Conservation (phyloP, 2,113 vertebrate species). For the Scophthalmus maximus region DNA sequence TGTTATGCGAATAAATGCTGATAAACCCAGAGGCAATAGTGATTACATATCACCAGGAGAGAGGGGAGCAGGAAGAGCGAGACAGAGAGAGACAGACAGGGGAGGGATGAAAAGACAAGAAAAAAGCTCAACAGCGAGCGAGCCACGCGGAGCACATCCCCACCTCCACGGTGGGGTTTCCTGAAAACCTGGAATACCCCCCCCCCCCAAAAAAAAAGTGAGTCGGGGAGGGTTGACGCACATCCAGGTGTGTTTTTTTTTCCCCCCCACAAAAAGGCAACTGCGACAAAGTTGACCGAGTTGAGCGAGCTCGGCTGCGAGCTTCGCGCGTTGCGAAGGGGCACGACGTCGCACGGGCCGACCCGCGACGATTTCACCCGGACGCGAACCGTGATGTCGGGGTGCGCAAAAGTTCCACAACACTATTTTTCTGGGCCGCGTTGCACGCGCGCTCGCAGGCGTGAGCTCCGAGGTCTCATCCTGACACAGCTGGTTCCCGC, state of each 20-base stretch:
- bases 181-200: conserved; percentile 48
- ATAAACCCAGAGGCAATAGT: conserved; percentile 81
- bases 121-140: conserved; percentile 57
- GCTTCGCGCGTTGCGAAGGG: conserved; percentile 16
- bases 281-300: conserved; percentile 68
- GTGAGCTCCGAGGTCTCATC: conserved; percentile 45
- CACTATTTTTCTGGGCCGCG: conserved; percentile 1
- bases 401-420: conserved; percentile 17
- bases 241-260: conserved; percentile 36
- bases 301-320: conserved; percentile 40
- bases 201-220: too few species aligned
- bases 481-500: conserved; percentile 76
- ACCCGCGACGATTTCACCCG: background rate
- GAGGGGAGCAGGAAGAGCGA: conserved; percentile 44
- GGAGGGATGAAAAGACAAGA: conserved; percentile 47
- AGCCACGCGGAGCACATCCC: conserved; percentile 56
- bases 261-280: conserved; percentile 33
- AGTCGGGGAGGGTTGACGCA: conserved; percentile 44
- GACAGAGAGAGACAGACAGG: conserved; percentile 44
- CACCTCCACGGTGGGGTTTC: conserved; percentile 59
- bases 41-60: conserved; percentile 76
- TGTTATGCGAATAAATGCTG: conserved; percentile 82
- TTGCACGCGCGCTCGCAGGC: background rate
- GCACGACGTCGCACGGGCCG: conserved; percentile 10
- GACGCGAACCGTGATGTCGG: conserved; percentile 16